Conservation (phyloP, 2,113 vertebrate species). For the Caretta caretta region DNA sequence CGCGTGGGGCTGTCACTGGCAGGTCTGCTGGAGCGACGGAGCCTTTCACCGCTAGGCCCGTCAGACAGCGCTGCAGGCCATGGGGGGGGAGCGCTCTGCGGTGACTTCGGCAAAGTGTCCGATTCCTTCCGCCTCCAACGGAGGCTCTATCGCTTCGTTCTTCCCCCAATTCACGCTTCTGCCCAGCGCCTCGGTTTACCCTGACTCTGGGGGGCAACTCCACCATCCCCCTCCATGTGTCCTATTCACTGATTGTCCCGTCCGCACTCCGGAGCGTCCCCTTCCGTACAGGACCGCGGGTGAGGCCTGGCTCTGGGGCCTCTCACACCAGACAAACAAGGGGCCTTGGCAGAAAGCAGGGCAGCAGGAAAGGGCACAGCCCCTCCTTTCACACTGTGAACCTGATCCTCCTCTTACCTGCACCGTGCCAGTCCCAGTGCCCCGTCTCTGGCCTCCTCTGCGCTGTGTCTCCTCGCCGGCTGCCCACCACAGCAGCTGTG, state of each 20-base stretch:
- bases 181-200: not conserved
- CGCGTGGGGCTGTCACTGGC: rapidly evolving
- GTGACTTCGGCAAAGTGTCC: not conserved
- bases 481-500: not conserved
- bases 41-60: not conserved
- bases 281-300: not conserved
- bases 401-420: not conserved
- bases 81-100: not conserved
- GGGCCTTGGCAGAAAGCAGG: not conserved
- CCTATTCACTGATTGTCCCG: not conserved
- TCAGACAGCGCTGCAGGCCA: not conserved
- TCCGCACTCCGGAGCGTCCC: too few relatives aligned
- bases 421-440: too few relatives aligned
- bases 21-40: not conserved
- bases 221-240: not conserved
- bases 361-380: not conserved
- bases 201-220: not conserved
- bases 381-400: too few relatives aligned
- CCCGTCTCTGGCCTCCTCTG: not conserved
- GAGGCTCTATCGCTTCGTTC: too few relatives aligned
- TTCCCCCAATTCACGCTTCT: not conserved
- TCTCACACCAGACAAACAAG: not conserved
- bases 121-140: not conserved
- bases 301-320: not conserved
- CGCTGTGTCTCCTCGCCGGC: not conserved